Percentiles rank a stretch among this genome's conserved stretches.
Conservation (phyloP, 2,113 vertebrate species). For the Podocnemis expansa region DNA sequence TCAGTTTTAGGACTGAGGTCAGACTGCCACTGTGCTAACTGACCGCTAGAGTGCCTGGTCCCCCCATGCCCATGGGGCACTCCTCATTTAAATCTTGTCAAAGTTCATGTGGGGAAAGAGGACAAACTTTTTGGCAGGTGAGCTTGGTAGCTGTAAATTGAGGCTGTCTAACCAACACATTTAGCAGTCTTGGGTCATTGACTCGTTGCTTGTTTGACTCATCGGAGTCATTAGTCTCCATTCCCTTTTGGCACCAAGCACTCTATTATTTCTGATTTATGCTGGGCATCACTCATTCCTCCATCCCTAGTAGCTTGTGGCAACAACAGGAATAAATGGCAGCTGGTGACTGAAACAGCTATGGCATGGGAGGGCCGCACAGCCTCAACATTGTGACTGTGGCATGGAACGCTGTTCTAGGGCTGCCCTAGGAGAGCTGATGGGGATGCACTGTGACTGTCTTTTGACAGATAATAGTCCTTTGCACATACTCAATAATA, state of each 20-base stretch:
- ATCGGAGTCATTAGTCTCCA: background rate
- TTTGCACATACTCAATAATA: slow-evolving; percentile 4
- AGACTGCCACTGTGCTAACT: background rate
- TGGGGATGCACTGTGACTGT: background rate
- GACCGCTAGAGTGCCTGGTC: background rate
- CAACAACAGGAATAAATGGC: background rate
- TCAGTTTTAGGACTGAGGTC: background rate
- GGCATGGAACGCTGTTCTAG: background rate
- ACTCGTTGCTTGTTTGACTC: background rate
- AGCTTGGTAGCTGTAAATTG: fast-evolving
- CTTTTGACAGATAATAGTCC: background rate
- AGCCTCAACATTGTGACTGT: background rate
- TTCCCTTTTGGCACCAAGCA: background rate
- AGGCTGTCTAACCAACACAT: background rate
- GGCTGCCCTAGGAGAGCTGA: background rate
- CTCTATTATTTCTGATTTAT: background rate
- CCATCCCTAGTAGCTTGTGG: background rate
- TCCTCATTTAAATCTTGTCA: background rate
- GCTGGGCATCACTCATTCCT: background rate
- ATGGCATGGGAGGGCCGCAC: background rate
- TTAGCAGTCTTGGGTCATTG: background rate
- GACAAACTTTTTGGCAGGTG: fast-evolving
- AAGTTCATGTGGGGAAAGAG: background rate
- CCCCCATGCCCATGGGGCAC: background rate
- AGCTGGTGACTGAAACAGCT: background rate